Conservation (phyloP, 2,113 vertebrate species). For the Sorex araneus region DNA sequence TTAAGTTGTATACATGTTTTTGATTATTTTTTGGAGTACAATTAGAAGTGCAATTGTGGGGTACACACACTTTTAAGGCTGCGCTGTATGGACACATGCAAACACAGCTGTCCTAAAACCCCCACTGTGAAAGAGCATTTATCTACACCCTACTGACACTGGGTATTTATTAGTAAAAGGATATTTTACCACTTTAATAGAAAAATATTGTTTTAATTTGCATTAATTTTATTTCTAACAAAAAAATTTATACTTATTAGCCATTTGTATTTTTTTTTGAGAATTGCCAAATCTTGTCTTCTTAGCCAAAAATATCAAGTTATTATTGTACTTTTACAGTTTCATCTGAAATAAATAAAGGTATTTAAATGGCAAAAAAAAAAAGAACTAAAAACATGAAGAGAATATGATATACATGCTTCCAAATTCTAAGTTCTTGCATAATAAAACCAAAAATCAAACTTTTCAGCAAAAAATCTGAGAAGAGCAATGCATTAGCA, state of each 20-base stretch:
- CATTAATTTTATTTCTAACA: constrained; percentile 61
- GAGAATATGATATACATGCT: background rate
- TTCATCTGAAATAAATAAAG: constrained; percentile 64
- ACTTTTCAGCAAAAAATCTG: constrained; percentile 8
- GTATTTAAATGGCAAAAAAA: constrained; percentile 12
- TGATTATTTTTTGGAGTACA: background rate
- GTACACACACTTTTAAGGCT: background rate
- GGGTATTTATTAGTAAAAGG: background rate
- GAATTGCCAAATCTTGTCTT: constrained; percentile 30
- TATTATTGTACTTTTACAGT: constrained; percentile 24
- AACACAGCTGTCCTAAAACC: rapidly evolving
- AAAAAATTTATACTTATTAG: constrained; percentile 5
- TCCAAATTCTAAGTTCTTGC: constrained; percentile 28
- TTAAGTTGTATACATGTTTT: background rate
- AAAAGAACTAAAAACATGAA: constrained; percentile 53
- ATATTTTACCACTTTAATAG: background rate
- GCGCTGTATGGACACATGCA: background rate
- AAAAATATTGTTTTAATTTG: constrained; percentile 36
- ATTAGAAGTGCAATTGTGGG: background rate
- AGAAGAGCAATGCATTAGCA: background rate
- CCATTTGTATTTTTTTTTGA: constrained; percentile 58
- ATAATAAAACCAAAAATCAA: background rate
- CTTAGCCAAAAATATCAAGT: constrained; percentile 45
- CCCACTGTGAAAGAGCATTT: background rate
- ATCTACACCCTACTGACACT: background rate